Base-by-base conservation (phyloP, 1,140 invertebrate species). In the Gonioctena quinquepunctata region DNA sequence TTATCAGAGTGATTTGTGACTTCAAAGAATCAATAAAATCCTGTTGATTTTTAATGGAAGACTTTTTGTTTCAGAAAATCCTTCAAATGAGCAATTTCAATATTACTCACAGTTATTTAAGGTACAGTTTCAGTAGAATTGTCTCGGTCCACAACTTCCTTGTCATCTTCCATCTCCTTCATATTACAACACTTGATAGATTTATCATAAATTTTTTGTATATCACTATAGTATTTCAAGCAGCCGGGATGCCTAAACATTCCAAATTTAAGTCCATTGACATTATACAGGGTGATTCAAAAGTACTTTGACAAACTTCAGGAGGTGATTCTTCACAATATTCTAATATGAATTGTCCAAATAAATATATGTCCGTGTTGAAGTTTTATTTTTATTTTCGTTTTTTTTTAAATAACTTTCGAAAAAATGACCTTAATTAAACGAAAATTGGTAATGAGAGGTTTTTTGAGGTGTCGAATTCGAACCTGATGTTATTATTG, bases 31-130 rank as follows among this genome's bases (percentile, higher is more conserved):
- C n/a, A n/a, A n/a, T n/a, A n/a, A n/a, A n/a, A n/a, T n/a, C n/a
- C n/a, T n/a, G n/a, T n/a, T 50, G 49, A 50, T 50, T 50, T 50
- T n/a, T n/a, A 50, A 50, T 50, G n/a, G 13, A 50, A 50, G 49
- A 50, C 49, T 3, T 19, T 50, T 50, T 50, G 49, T 50, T 50
- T n/a, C 49, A 50, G 49, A 16, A 50, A n/a, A 50, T 50, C 49
- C 49, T 50, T 50, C 49, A 50, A 50, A 50, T 50, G n/a, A 50
- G 49, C 49, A 16, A 50, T 50, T 19, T 50, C n/a, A 4, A 50
- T 19, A 50, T 50, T 50, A 50, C 49, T 50, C 49, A 50, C 49
- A 50, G 49, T 50, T n/a, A n/a, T 19, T n/a, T n/a, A 3, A 50
- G 49, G 13, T 4, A 50, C 49, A 50, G n/a, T 50, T 50, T 50